A percentile compares a stretch with the other conserved stretches of the same genome.
phyloP scores from a whole-genome alignment of 2,113 vertebrate species.

The Zapornia atra region DNA sequence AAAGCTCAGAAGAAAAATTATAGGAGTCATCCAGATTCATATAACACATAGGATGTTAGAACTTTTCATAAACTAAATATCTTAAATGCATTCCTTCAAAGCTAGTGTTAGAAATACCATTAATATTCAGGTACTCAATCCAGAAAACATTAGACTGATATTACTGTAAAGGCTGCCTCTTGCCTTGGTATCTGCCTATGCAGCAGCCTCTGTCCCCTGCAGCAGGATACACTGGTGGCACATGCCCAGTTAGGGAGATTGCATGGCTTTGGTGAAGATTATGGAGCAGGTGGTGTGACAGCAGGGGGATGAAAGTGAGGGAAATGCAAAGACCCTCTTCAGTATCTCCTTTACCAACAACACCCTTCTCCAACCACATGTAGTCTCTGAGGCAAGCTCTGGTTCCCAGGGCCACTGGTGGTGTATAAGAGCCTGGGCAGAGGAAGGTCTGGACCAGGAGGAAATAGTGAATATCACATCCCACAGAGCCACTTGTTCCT shows the following conservation, averaged over 20 bases:
- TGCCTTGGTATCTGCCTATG: neutral
- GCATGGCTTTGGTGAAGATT: neutral
- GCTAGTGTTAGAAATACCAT: neutral
- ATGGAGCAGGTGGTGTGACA: neutral
- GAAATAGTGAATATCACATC: accelerated
- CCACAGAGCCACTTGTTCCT: neutral
- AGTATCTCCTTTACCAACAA: neutral
- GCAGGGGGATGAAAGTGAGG: accelerated
- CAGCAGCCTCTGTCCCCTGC: neutral
- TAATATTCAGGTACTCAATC: neutral
- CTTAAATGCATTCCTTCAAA: neutral
- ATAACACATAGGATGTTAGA: neutral
- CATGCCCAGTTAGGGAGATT: neutral
- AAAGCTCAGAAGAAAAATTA: neutral
- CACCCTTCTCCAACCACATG: accelerated
- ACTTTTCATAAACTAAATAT: neutral
- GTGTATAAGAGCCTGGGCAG: neutral
- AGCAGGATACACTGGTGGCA: neutral
- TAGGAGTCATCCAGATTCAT: neutral
- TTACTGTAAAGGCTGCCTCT: accelerated
- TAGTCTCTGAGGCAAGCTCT: neutral
- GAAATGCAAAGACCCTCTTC: neutral
- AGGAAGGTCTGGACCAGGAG: neutral
- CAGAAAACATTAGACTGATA: neutral
- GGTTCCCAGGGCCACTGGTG: neutral